Base-by-base conservation (phyloP, 2,113 vertebrate genomes). In the Tautogolabrus adspersus region DNA sequence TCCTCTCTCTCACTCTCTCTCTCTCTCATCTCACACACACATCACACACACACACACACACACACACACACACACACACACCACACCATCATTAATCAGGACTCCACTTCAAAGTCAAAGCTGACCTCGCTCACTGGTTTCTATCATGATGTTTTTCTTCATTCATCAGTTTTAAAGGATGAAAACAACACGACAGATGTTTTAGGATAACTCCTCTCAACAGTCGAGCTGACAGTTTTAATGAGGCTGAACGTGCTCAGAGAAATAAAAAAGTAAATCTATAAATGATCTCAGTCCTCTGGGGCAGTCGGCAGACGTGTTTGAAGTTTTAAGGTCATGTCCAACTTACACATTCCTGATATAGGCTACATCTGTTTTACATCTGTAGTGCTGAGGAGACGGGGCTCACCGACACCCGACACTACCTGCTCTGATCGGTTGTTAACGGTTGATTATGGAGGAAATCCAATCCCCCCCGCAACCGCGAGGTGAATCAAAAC, bases 301-400 rank as follows among this genome's bases (percentile, higher is more conserved):
- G 59, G 61, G 62, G 47, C 18, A n/a, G 3, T 34, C 26, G 2
- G 62, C 26, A 0, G 65, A 23, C 10, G 6, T 2, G 55, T 89
- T 80, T 88, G 79, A 90, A 84, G 87, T 82, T 75, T 44, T 30
- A 38, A 8, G 54, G 63, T 67, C 59, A 59, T 3, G 38, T 64
- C 46, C 3, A 16, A 44, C 37, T 1, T 61, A 22, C 46, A 83
- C 87, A 91, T 91, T 91, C 90, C 91, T 81, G 66, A 1, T 80
- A 34, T 34, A 34, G 30, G 30, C 22, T 63, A 78, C 89, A 90
- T 93, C 87, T 94, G 93, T n/a, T 26, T 55, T 46, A 72, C 88
- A 90, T 77, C 71, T 91, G 92, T 22, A 38, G 26, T 4, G 30
- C 30, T 34, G 30, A 34, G 30, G 30, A 34, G 37, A 42, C 1